phyloP scores from a whole-genome alignment of 2,888 invertebrate genomes.

The Lasioglossum malachurum region DNA sequence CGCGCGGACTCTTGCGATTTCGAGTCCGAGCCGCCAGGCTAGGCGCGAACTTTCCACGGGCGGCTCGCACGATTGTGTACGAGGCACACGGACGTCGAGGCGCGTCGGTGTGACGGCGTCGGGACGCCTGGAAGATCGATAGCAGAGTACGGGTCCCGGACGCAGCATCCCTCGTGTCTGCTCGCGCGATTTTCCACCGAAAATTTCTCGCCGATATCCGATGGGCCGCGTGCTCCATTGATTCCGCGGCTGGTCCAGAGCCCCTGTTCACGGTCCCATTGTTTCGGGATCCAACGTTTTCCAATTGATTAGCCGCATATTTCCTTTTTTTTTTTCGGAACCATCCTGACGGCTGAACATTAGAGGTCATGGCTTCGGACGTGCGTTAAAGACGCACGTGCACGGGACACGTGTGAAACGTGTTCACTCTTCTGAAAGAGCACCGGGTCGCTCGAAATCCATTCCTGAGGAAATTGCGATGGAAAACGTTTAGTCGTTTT shows the following conservation, averaged over 20 bases:
- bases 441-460: not conserved
- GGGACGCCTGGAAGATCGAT: conserved; percentile 81
- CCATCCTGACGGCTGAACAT: not conserved
- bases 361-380: not conserved
- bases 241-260: conserved; percentile 16
- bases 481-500: not conserved
- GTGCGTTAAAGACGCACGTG: not conserved
- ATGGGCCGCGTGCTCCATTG: conserved; percentile 45
- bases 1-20: not conserved
- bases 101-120: conserved; percentile 55
- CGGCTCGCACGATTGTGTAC: conserved; percentile 58
- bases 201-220: conserved; percentile 48
- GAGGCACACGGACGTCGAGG: conserved; percentile 25
- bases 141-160: conserved; percentile 75
- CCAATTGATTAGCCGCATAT: not conserved
- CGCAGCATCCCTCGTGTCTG: conserved; percentile 66
- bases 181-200: conserved; percentile 64
- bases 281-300: not conserved
- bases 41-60: conserved; percentile 48
- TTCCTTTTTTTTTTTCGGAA: not conserved
- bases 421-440: not conserved
- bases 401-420: not conserved
- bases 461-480: not conserved
- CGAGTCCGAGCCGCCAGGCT: conserved; percentile 15
- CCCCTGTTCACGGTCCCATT: not conserved